Evolutionary conservation across 2,113 vertebrate species (phyloP).

Genomic region (Castor canadensis): DNA sequence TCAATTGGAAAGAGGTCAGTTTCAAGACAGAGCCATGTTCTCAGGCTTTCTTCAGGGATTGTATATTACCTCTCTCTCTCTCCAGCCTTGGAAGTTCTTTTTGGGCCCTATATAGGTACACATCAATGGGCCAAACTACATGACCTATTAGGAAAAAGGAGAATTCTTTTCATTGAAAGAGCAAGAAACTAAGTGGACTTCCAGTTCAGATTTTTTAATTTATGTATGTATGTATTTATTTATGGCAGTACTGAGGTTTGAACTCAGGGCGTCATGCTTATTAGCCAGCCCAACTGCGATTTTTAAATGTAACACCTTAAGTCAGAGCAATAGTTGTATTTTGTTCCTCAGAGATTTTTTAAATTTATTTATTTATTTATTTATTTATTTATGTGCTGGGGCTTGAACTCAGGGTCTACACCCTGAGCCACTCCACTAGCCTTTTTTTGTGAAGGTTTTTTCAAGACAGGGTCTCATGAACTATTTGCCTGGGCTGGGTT

Average conservation of each 20-base stretch:
- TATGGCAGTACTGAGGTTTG: too few species aligned
- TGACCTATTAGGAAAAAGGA: neutral
- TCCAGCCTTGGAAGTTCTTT: neutral
- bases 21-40: conserved; percentile 19
- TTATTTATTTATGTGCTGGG: too few species aligned
- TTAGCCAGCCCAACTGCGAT: too few species aligned
- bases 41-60: neutral
- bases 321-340: neutral
- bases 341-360: conserved; percentile 1
- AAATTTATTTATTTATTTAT: neutral
- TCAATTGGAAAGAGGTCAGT: neutral
- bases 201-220: too few species aligned
- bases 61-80: neutral
- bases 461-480: too few species aligned
- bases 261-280: too few species aligned
- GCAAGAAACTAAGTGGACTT: neutral
- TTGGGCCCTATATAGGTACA: neutral
- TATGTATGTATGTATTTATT: too few species aligned
- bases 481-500: too few species aligned
- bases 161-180: neutral
- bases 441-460: too few species aligned
- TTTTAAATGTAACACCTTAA: conserved; percentile 22
- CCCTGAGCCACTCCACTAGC: too few species aligned
- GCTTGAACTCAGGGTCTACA: too few species aligned
- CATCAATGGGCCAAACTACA: neutral